Conservation (phyloP, 2,797 vertebrate genomes). For the Astyanax mexicanus region DNA sequence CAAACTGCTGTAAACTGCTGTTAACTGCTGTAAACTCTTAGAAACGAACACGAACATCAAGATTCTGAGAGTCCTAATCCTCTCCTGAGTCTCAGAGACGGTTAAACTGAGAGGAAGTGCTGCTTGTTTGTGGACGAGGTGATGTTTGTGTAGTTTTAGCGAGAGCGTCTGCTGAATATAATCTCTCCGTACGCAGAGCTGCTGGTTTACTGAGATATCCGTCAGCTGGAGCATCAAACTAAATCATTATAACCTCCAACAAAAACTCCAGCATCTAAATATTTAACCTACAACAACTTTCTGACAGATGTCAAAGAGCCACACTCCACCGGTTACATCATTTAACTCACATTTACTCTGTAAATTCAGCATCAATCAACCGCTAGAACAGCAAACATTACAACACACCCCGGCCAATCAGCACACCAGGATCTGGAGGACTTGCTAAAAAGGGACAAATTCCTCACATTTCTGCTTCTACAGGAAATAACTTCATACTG, state of each 20-base stretch:
- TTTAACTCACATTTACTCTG: too few relatives aligned
- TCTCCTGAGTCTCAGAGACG: background rate
- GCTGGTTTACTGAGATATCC: background rate
- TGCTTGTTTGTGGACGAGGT: background rate
- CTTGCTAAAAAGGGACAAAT: too few relatives aligned
- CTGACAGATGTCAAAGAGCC: background rate
- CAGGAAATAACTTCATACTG: too few relatives aligned
- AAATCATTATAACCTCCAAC: background rate
- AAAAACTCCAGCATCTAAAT: background rate
- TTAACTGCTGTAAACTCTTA: too few relatives aligned
- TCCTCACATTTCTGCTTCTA: too few relatives aligned
- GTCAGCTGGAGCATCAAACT: background rate
- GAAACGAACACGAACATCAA: background rate
- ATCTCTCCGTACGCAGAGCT: background rate
- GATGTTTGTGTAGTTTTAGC: background rate
- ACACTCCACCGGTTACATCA: background rate
- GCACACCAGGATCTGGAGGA: too few relatives aligned
- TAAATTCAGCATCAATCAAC: too few relatives aligned
- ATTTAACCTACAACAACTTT: background rate
- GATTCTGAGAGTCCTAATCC: background rate
- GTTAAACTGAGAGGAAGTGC: background rate
- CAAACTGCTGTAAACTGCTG: too few relatives aligned
- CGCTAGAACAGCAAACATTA: too few relatives aligned
- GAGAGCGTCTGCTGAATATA: background rate
- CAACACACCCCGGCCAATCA: too few relatives aligned